Base-by-base conservation (phyloP, 1,140 invertebrate species). In the Drosophila parvula region DNA sequence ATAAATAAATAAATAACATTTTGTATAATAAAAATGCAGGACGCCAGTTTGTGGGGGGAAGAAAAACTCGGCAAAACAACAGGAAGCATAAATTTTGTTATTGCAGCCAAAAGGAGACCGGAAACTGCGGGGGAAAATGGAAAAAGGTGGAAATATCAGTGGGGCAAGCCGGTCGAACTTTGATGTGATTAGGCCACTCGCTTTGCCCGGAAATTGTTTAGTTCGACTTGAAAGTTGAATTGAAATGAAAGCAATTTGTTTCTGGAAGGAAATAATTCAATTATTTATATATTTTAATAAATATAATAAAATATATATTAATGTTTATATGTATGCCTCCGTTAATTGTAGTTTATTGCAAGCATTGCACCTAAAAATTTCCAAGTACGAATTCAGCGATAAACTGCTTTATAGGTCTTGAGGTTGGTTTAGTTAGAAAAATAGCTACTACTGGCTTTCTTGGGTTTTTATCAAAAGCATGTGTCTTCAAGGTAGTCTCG, bases 1-100 rank as follows among this genome's bases (percentile, higher is more conserved):
- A 88, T 77, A 83, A 88, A 79, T 86, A 86, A 74, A 78, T 83
- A 80, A 84, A 85, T 85, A 81, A 76, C 50, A 81, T 63, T 75
- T 71, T 51, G 55, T 73, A 63, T 78, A 78, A 81, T 57, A 78
- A 78, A 55, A 81, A 70, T 63, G 50, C 61, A 61, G 69, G 65
- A 28, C 48, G 51, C 51, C 18, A 38, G 51, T 10, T 8, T 34
- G 51, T 36, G 22, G n/a, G 22, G 22, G 22, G 22, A 3, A 22
- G n/a, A 22, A 56, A 34, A 71, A 34, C 41, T 63, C 59, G 41
- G 38, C 61, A 68, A 75, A 82, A 76, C 75, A 81, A 85, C 81
- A 81, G 81, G 81, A 84, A 81, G 75, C 70, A 71, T 32, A 59
- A 56, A 57, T 57, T 62, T n/a, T 56, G 50, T 48, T 48, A 53